Percentiles rank a stretch among this genome's conserved stretches.
phyloP scores from a whole-genome alignment of 2,113 vertebrate species.

The Xiphorhynchus elegans region DNA sequence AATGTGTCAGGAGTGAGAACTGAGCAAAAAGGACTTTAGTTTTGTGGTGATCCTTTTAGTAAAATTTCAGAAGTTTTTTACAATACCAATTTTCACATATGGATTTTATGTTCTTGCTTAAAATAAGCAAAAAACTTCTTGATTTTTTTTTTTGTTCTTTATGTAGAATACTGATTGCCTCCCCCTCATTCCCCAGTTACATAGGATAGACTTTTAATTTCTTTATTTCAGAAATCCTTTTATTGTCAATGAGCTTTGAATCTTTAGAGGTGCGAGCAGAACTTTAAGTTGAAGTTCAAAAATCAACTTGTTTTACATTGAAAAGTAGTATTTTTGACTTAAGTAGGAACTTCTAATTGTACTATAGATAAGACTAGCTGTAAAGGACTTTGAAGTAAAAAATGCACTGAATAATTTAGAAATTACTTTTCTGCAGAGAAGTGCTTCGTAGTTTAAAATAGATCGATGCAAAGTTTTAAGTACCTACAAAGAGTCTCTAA shows the following conservation, averaged over 20 bases:
- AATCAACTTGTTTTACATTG: neutral
- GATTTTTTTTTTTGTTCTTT: neutral
- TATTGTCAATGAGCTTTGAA: neutral
- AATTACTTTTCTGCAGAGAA: neutral
- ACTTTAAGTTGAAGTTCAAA: neutral
- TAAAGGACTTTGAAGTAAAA: neutral
- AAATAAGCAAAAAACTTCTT: neutral
- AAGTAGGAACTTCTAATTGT: neutral
- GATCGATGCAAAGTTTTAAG: neutral
- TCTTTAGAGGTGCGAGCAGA: neutral
- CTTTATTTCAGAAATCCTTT: neutral
- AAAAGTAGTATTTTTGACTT: neutral
- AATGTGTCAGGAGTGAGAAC: neutral
- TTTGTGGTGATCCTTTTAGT: neutral
- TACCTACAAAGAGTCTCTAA: neutral
- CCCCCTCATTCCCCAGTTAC: fast-evolving
- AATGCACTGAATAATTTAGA: neutral
- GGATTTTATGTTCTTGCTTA: neutral
- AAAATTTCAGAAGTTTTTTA: neutral
- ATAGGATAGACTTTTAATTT: neutral
- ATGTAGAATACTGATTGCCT: neutral
- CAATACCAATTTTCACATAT: neutral
- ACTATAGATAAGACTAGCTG: neutral
- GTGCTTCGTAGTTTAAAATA: neutral
- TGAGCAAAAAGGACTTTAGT: neutral